Evolutionary conservation across 92 coral and sea anemone genomes (phyloP).

Genomic region (Phenganax subtilis): DNA sequence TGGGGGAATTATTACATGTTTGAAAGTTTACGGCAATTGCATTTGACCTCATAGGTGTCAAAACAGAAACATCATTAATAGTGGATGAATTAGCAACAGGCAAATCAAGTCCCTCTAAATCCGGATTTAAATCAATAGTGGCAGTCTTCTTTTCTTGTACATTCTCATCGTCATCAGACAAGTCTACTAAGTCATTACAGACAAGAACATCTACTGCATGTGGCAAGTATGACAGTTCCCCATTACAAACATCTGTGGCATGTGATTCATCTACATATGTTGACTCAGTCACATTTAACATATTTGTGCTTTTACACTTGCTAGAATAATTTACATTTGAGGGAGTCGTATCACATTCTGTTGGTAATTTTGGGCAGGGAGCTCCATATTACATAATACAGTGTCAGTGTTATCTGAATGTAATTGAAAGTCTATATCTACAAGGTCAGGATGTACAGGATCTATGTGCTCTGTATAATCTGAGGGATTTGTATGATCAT

Average conservation of each 20-base stretch:
- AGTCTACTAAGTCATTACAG: slow-evolving; percentile 15
- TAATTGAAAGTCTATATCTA: not conserved
- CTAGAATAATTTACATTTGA: not conserved
- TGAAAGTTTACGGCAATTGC: not conserved
- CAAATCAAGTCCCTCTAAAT: not conserved
- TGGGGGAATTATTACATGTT: not conserved
- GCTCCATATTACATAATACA: not conserved
- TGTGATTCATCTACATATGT: not conserved
- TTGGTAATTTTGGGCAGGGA: not conserved
- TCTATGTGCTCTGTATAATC: not conserved
- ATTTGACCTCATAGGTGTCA: not conserved
- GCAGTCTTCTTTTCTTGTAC: not conserved
- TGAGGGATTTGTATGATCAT: not conserved
- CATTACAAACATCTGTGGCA: not conserved
- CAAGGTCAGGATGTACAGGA: slow-evolving; percentile 20
- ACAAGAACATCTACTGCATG: not conserved
- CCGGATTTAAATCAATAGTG: slow-evolving; percentile 1
- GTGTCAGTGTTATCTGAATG: not conserved
- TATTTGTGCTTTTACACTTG: not conserved
- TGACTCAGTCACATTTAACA: slow-evolving; percentile 18
- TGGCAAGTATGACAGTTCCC: not conserved
- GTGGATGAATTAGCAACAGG: not conserved
- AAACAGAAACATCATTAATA: not conserved
- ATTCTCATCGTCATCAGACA: not conserved
- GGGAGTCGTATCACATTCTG: not conserved